Base-by-base conservation (phyloP, 2,113 vertebrate genomes). In the Syngnathus floridae region DNA sequence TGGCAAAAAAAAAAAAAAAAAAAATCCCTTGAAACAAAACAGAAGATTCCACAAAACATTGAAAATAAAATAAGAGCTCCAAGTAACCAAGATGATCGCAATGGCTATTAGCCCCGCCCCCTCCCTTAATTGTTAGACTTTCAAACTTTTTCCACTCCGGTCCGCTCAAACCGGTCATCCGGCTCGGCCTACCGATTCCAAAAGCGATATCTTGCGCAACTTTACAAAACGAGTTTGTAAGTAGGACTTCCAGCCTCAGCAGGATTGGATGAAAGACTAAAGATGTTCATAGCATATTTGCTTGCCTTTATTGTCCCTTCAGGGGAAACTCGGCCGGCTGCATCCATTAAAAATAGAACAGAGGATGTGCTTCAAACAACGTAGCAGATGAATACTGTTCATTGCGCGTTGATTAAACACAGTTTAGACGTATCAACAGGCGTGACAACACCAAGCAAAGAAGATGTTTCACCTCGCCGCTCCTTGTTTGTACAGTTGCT, bases 81-180 rank as follows among this genome's bases (percentile, higher is more conserved):
- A 26, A 26, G 26, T 26, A 31, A 3, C 26, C 26, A 31, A 31
- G 26, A 31, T 31, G 26, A 31, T 31, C 26, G 3, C 26, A 31
- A 31, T 31, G 26, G 2, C 26, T 31, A 3, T 31, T 3, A 31
- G 2, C 26, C 26, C 26, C 26, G 26, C 26, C 26, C 26, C 26
- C 91, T 92, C 92, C 92, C 92, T 93, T 95, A 95, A 94, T 94
- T 94, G 92, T 92, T 91, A 86, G 13, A 57, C 55, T 57, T 36
- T 91, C 90, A 92, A 93, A 92, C 92, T 94, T 93, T 31, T 82
- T 85, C 75, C 79, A 83, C 86, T 81, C 63, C 72, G 64, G 78
- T 41, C n/a, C n/a, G 21, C 3, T 14, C 21, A 43, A 61, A 41
- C 19, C 36, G 22, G 54, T 56, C 35, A 38, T 58, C 56, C 26